Evolutionary conservation across 2,797 vertebrate genomes (phyloP).

Genomic region (Todus mexicanus): DNA sequence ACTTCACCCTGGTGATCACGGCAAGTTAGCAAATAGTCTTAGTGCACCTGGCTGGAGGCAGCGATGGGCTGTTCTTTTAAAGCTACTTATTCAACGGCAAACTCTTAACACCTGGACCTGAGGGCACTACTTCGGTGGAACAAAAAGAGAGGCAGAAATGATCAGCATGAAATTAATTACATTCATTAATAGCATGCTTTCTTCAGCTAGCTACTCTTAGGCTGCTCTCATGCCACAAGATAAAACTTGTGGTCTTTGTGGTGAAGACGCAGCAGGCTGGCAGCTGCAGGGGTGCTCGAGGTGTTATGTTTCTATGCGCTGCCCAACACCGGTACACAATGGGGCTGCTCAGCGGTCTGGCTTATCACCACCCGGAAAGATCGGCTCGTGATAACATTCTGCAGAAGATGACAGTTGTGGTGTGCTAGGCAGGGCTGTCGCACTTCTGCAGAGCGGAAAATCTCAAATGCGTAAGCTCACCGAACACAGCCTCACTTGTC

Average conservation of each 20-base stretch:
- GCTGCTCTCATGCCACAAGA: not conserved
- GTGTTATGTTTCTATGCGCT: not conserved
- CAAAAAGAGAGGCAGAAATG: not conserved
- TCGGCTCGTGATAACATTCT: rapidly evolving
- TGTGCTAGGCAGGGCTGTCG: not conserved
- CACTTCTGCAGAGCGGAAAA: not conserved
- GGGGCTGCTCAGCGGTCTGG: not conserved
- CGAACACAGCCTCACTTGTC: rapidly evolving
- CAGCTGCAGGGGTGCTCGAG: not conserved
- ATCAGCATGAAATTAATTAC: not conserved
- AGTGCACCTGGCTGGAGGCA: not conserved
- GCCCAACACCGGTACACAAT: not conserved
- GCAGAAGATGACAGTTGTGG: not conserved
- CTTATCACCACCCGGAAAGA: not conserved
- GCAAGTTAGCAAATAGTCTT: not conserved
- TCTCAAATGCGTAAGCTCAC: not conserved
- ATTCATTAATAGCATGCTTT: not conserved
- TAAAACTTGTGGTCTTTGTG: not conserved
- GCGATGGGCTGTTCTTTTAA: not conserved
- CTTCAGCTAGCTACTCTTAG: not conserved
- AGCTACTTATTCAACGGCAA: not conserved
- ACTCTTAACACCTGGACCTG: not conserved
- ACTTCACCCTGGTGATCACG: rapidly evolving
- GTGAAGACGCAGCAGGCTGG: not conserved
- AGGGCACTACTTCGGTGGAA: not conserved